These are phyloP conservation scores for Cephus nigrinus DNA, from an alignment of 2,888 invertebrate genomes.

Conservation along the genomic window DNA sequence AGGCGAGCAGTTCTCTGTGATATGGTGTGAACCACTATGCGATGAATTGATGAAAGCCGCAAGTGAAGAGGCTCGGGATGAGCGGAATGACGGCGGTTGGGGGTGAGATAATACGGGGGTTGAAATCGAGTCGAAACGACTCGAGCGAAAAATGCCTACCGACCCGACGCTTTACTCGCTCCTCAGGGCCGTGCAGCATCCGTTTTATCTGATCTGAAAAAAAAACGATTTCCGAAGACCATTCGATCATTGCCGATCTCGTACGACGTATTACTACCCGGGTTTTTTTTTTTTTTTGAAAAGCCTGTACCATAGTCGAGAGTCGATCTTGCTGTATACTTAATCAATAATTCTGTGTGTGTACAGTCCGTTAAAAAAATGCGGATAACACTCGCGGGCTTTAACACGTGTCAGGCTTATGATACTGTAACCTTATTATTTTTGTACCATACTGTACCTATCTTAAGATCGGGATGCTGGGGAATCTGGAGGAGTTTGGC, in stretches of 20 bases:
- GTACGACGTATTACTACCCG: not conserved
- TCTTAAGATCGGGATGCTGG: not conserved
- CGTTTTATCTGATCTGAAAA: not conserved
- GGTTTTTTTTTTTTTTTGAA: not conserved
- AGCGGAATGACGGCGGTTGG: not conserved
- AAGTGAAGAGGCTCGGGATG: conserved; percentile 1
- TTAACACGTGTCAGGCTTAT: not conserved
- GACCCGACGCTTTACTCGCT: not conserved
- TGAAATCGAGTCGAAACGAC: conserved; percentile 1
- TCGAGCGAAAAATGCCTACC: conserved; percentile 1
- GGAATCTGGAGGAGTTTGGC: not conserved
- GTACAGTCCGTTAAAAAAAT: not conserved
- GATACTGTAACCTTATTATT: not conserved
- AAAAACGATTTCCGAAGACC: not conserved
- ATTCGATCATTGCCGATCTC: not conserved
- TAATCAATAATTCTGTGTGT: not conserved
- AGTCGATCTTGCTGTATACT: not conserved
- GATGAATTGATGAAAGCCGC: conserved; percentile 20
- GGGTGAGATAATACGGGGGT: conserved; percentile 1
- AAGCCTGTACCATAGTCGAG: not conserved
- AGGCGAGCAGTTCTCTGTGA: conserved; percentile 16
- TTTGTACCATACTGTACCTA: not conserved
- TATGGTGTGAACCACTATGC: conserved; percentile 21
- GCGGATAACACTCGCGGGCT: not conserved
- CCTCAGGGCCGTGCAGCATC: not conserved